Conservation (phyloP, 2,113 vertebrate genomes). For the Equus przewalskii region DNA sequence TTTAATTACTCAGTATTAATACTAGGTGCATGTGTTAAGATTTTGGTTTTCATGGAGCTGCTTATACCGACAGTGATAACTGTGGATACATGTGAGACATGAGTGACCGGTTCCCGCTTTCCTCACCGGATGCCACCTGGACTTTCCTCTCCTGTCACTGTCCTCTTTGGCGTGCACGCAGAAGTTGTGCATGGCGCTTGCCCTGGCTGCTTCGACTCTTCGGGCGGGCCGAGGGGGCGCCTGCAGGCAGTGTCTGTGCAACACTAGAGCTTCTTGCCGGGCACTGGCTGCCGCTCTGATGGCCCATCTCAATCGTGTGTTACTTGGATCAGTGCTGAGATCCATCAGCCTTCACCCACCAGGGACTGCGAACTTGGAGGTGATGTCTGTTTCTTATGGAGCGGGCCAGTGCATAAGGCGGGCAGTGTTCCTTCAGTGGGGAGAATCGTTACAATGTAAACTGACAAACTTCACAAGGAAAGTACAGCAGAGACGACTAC, state of each 20-base stretch:
- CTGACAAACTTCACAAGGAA: slow-evolving; percentile 10
- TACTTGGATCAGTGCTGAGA: slow-evolving; percentile 48
- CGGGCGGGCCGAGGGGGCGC: neutral
- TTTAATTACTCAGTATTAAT: slow-evolving; percentile 76
- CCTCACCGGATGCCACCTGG: slow-evolving; percentile 53
- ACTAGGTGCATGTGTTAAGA: slow-evolving; percentile 78
- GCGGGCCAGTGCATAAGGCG: neutral
- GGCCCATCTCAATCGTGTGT: slow-evolving; percentile 35
- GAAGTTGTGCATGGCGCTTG: slow-evolving; percentile 29
- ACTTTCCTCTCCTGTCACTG: slow-evolving; percentile 8
- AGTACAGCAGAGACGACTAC: neutral
- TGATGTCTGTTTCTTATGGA: slow-evolving; percentile 4
- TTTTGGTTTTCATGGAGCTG: slow-evolving; percentile 78
- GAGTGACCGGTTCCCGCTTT: slow-evolving; percentile 57
- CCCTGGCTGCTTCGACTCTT: neutral
- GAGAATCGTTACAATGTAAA: neutral
- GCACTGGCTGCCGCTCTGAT: slow-evolving; percentile 30
- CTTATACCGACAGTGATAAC: slow-evolving; percentile 62
- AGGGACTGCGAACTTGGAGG: slow-evolving; percentile 60
- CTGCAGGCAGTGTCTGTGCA: neutral
- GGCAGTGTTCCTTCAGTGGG: slow-evolving; percentile 34
- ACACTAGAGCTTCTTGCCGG: neutral
- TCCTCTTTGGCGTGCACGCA: slow-evolving; percentile 9
- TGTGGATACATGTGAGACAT: slow-evolving; percentile 54
- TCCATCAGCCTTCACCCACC: slow-evolving; percentile 58